Evolutionary conservation across 2,113 vertebrate species (phyloP).

Genomic region (Mormyrus iriodes): DNA sequence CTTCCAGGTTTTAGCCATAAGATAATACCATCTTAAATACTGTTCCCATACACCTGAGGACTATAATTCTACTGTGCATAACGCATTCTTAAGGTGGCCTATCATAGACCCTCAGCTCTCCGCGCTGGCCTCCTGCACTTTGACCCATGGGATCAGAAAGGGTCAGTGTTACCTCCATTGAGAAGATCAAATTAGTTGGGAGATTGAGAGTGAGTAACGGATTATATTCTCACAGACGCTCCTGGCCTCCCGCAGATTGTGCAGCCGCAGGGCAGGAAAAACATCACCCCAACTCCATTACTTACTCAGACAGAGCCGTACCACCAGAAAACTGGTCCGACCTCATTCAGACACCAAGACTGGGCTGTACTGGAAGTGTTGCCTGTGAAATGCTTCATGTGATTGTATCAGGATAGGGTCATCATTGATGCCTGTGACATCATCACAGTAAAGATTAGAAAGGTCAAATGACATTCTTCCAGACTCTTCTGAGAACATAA

Average conservation of each 20-base stretch:
- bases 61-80: neutral
- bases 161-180: neutral
- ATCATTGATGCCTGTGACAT: neutral
- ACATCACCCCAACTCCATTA: neutral
- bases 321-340: neutral
- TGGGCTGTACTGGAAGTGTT: constrained; percentile 11
- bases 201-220: neutral
- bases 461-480: neutral
- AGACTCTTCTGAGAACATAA: neutral
- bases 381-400: neutral
- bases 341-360: constrained; percentile 9
- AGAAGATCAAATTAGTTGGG: constrained; percentile 8
- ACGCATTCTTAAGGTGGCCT: neutral
- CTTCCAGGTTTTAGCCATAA: neutral
- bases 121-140: neutral
- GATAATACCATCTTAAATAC: constrained; percentile 5
- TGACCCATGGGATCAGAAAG: neutral
- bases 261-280: neutral
- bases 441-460: neutral
- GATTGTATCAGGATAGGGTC: neutral
- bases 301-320: neutral
- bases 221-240: neutral
- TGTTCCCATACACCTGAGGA: constrained; percentile 5
- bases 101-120: constrained; percentile 18
- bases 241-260: neutral